Conservation (phyloP, 2,888 invertebrate genomes). For the Agonopterix arenella region DNA sequence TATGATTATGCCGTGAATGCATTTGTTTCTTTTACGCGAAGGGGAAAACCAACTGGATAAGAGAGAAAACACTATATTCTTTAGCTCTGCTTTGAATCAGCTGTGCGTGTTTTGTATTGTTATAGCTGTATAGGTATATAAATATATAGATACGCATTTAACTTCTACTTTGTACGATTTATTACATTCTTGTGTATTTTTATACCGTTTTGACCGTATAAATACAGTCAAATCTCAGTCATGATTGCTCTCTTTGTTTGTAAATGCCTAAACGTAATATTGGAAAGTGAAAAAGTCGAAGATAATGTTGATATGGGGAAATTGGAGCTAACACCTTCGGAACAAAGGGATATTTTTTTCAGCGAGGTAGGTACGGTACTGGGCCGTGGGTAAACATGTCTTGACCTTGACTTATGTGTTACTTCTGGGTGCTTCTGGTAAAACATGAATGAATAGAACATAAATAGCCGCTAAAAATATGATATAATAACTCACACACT, state of each 20-base stretch:
- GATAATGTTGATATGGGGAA: conserved; percentile 73
- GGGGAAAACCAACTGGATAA: too few relatives aligned
- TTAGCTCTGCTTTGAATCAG: conserved; percentile 5
- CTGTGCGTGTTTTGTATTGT: conserved; percentile 10
- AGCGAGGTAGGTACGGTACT: conserved; percentile 73
- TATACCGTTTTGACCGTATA: conserved; percentile 39
- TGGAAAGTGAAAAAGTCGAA: conserved; percentile 78
- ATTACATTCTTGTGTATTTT: conserved; percentile 49
- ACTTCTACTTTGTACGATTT: conserved; percentile 39
- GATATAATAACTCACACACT: conserved; percentile 3
- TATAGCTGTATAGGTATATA: conserved; percentile 26
- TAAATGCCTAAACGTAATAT: conserved; percentile 85
- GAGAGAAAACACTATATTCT: too few relatives aligned
- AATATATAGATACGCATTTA: conserved; percentile 37
- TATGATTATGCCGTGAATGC: too few relatives aligned
- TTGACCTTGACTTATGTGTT: conserved; percentile 61
- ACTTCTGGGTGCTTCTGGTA: conserved; percentile 26
- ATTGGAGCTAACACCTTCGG: conserved; percentile 74
- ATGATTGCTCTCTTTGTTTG: conserved; percentile 80
- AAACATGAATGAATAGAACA: conserved; percentile 10
- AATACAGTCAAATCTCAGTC: conserved; percentile 24
- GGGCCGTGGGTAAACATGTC: conserved; percentile 55
- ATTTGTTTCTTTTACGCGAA: too few relatives aligned
- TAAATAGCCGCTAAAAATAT: conserved; percentile 1
- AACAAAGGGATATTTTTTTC: conserved; percentile 81